phyloP scores from a whole-genome alignment of 2,888 invertebrate species.

The Hyles lineata region DNA sequence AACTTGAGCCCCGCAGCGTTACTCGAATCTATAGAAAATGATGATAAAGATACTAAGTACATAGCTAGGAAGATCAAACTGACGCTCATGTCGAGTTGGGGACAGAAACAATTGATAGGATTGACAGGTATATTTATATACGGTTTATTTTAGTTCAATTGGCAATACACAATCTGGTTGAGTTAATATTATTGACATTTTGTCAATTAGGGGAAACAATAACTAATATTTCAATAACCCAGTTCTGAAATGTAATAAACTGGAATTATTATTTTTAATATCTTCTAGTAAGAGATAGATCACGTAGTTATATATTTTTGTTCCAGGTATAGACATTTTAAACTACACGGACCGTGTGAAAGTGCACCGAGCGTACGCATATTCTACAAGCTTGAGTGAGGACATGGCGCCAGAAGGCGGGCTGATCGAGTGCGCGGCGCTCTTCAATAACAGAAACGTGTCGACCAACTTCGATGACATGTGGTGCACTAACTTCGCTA shows the following conservation, averaged over 20 bases:
- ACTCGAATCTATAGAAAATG: conserved; percentile 49
- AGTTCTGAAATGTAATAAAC: too few relatives aligned
- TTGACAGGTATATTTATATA: conserved; percentile 74
- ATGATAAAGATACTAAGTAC: conserved; percentile 62
- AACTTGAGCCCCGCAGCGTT: conserved; percentile 58
- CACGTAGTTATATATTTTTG: background rate
- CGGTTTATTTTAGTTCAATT: background rate
- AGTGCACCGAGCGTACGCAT: conserved; percentile 68
- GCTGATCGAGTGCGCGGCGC: conserved; percentile 74
- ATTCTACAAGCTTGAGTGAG: conserved; percentile 60
- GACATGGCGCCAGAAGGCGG: conserved; percentile 52
- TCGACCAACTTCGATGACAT: conserved; percentile 87
- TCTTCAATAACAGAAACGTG: conserved; percentile 89
- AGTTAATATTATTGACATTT: too few relatives aligned
- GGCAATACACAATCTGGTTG: too few relatives aligned
- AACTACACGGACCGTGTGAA: conserved; percentile 61
- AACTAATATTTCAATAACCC: too few relatives aligned
- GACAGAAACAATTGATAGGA: conserved; percentile 85
- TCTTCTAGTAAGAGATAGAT: background rate
- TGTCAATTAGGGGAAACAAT: too few relatives aligned
- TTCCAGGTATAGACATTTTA: conserved; percentile 79
- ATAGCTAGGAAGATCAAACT: conserved; percentile 79
- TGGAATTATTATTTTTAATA: too few relatives aligned
- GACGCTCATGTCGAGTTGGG: conserved; percentile 87
- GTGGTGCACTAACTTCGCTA: conserved; percentile 84